A percentile compares a stretch with the other conserved stretches of the same genome.
Conservation (phyloP, 2,797 vertebrate genomes). For the Alauda arvensis region DNA sequence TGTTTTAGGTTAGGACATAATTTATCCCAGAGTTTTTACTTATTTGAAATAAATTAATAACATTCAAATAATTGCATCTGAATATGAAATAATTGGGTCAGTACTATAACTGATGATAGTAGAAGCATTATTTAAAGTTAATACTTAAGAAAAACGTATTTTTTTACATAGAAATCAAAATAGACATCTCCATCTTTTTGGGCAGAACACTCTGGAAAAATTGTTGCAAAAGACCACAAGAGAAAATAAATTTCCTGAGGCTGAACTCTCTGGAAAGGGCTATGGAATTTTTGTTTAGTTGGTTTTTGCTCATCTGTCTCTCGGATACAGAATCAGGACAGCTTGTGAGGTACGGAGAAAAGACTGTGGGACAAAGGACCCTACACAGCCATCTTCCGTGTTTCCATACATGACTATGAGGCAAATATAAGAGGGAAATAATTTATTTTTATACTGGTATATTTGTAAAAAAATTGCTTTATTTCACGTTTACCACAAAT, state of each 20-base stretch:
- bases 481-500: neutral
- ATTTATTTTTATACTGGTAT: neutral
- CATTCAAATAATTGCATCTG: neutral
- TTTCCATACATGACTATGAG: neutral
- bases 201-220: neutral
- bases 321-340: neutral
- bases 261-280: neutral
- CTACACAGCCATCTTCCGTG: neutral
- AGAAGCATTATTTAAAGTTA: neutral
- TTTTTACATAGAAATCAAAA: neutral
- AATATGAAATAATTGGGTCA: neutral
- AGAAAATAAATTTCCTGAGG: neutral
- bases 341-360: neutral
- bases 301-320: neutral
- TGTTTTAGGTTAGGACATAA: neutral
- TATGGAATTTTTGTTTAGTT: neutral
- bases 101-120: neutral
- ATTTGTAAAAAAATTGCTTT: rapidly evolving
- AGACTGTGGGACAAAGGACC: neutral
- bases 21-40: neutral
- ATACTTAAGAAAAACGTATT: neutral
- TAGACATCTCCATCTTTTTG: neutral
- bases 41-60: neutral
- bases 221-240: neutral
- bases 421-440: neutral